These are phyloP conservation scores for Balearica regulorum DNA, from an alignment of 2,797 vertebrate species.

Conservation along the genomic window DNA sequence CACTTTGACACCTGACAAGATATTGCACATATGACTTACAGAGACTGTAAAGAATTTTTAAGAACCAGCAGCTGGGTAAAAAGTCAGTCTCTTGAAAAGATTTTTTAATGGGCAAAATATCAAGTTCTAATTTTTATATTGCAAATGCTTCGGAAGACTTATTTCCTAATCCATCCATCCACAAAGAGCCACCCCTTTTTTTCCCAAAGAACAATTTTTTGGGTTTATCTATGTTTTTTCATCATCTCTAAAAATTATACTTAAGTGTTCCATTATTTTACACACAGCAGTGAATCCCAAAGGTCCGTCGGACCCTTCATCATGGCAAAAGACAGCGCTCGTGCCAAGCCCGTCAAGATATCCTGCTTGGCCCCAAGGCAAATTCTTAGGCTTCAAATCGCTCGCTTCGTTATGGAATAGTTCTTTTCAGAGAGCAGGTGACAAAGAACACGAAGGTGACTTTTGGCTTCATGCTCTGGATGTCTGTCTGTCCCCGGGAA, in stretches of 20 bases:
- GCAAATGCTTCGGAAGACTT: not conserved
- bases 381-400: not conserved
- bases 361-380: not conserved
- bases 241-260: not conserved
- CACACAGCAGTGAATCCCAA: not conserved
- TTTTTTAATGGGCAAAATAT: not conserved
- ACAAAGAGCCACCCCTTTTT: not conserved
- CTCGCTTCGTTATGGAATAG: rapidly evolving
- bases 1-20: not conserved
- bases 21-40: not conserved
- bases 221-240: not conserved
- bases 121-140: not conserved
- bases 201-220: not conserved
- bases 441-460: no score
- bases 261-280: not conserved
- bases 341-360: not conserved
- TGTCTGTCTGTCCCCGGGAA: not conserved
- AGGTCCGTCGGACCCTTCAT: not conserved
- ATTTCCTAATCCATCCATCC: not conserved
- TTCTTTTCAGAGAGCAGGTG: not conserved
- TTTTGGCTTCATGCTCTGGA: not conserved
- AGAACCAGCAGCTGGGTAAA: not conserved
- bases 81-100: not conserved
- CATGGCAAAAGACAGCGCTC: rapidly evolving
- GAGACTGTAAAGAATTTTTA: not conserved